Percentiles rank a stretch among this genome's conserved stretches.
These are phyloP conservation scores for Seira sanloemensis DNA, from an alignment of 2,888 invertebrate genomes.

Conservation along the genomic window DNA sequence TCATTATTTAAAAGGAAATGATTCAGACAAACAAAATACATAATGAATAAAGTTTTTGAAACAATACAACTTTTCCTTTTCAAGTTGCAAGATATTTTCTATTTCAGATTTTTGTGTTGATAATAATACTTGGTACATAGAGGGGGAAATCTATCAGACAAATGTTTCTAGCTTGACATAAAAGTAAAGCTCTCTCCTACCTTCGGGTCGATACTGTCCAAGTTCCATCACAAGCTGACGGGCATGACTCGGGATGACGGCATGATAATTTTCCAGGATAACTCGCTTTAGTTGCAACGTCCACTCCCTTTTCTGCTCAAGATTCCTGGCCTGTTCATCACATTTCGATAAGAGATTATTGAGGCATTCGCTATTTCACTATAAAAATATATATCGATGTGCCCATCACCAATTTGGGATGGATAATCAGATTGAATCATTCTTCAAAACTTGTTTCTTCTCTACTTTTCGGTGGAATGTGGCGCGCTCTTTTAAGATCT, in stretches of 20 bases:
- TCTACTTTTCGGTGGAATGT: not conserved
- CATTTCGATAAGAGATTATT: slow-evolving; percentile 11
- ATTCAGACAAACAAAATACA: too few species aligned
- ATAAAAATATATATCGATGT: slow-evolving; percentile 23
- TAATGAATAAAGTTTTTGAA: too few species aligned
- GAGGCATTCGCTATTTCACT: too few species aligned
- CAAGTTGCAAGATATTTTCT: too few species aligned
- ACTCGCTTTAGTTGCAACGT: slow-evolving; percentile 88
- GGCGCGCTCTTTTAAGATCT: not conserved
- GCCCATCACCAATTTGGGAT: not conserved
- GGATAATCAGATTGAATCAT: not conserved
- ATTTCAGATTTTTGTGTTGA: too few species aligned
- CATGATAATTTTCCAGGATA: slow-evolving; percentile 94
- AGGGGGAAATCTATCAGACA: too few species aligned
- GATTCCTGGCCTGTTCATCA: slow-evolving; percentile 82
- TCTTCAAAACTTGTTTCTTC: not conserved
- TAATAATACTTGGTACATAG: too few species aligned
- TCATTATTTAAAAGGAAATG: too few species aligned
- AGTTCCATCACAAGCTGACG: slow-evolving; percentile 93
- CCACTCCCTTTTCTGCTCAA: slow-evolving; percentile 92
- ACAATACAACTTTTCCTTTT: too few species aligned
- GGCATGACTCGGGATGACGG: slow-evolving; percentile 95
- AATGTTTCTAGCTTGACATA: too few species aligned
- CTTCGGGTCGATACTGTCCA: slow-evolving; percentile 85
- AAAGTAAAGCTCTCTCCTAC: too few species aligned